Evolutionary conservation across 2,113 vertebrate species (phyloP), one percentile per base, ranked within the genome.

Genomic region (Anhinga anhinga): DNA sequence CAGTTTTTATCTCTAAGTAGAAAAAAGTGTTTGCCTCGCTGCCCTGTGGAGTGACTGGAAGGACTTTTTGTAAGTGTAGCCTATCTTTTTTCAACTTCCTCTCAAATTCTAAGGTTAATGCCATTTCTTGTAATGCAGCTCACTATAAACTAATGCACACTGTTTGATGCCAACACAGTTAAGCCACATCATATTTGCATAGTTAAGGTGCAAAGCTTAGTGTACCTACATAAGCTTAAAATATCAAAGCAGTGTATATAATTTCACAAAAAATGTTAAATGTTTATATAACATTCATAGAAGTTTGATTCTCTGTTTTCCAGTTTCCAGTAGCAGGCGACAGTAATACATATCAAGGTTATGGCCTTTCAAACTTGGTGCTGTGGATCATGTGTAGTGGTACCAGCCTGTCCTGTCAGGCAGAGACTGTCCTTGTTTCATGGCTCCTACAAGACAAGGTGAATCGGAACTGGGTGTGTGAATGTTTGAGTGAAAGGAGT

Each of bases 351-450:
- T 8, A 3, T 19, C 20, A n/a, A 26, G 5, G 18, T n/a, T 45
- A 23, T 9, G 18, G 12, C 25, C 9, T 32, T 53, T 42, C 13
- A 82, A 5, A 42, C 27, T 13, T 13, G 4, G 36, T 30, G 32
- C 29, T 65, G 42, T 1, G 0, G 17, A 2, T 61, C 7, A 1
- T 20, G 4, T 15, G 22, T 13, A 11, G n/a, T 23, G 78, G 25
- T 20, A 21, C 50, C 63, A 86, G 30, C 15, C 25, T n/a, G n/a
- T 36, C 21, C 15, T 34, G 59, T 11, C 26, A 26, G 21, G 15
- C 19, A 10, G 5, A 15, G 65, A 14, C 30, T 29, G 6, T 10
- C 29, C 30, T 36, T 11, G 14, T 47, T 59, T 19, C 5, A 1
- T 7, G 19, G 66, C 52, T 49, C 29, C 1, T 12, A 30, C 19